Evolutionary conservation across 2,888 invertebrate species (phyloP).

Genomic region (Thecocarcelia acutangulata): DNA sequence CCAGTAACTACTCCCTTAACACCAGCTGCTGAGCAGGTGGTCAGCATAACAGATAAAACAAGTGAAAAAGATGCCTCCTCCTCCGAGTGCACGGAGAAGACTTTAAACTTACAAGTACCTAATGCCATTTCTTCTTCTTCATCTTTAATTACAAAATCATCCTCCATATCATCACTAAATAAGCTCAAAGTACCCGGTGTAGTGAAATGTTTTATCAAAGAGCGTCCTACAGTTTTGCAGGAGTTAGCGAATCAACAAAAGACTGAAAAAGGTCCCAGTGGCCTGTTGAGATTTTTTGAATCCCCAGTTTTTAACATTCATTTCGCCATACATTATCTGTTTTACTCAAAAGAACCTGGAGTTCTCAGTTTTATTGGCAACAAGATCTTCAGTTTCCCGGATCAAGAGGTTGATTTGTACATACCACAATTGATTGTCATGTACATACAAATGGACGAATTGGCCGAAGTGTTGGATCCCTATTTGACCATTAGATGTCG

Average conservation of each 20-base stretch:
- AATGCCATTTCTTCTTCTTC: conserved; percentile 63
- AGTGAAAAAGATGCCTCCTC: conserved; percentile 47
- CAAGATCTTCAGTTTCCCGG: conserved; percentile 96
- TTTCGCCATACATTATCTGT: conserved; percentile 98
- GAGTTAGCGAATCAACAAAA: conserved; percentile 71
- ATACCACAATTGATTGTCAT: conserved; percentile 98
- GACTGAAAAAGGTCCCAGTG: conserved; percentile 80
- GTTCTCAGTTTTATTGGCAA: conserved; percentile 99
- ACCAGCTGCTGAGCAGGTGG: conserved; percentile 54
- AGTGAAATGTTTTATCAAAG: conserved; percentile 81
- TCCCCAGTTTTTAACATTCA: conserved; percentile 99
- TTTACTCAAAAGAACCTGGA: conserved; percentile 98
- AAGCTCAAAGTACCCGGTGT: conserved; percentile 80
- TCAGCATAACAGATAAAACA: conserved; percentile 65
- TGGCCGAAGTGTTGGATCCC: conserved; percentile 95
- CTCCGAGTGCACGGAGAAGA: conserved; percentile 69
- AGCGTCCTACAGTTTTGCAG: conserved; percentile 71
- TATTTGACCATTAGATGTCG: conserved; percentile 93
- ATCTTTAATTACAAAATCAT: conserved; percentile 74
- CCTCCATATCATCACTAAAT: conserved; percentile 79
- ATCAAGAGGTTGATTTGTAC: conserved; percentile 97
- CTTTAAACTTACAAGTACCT: conserved; percentile 75
- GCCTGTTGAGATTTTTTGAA: conserved; percentile 90
- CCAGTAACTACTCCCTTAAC: conserved; percentile 71
- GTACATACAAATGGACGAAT: conserved; percentile 98